Conservation (phyloP, 2,888 invertebrate species). For the Apotomis turbidana region DNA sequence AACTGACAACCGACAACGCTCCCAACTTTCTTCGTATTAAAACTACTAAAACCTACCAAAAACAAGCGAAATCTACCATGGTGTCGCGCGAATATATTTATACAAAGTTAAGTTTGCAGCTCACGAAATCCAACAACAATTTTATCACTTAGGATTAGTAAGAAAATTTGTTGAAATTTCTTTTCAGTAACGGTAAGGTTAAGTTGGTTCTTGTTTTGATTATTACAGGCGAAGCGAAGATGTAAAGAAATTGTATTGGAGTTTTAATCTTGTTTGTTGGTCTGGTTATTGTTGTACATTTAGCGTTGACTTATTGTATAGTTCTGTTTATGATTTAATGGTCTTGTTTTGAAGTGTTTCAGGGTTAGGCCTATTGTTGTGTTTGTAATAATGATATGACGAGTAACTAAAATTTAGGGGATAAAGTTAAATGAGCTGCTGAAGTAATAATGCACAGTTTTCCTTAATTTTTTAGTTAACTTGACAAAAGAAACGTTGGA, state of each 20-base stretch:
- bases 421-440: no score
- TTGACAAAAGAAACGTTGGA: no score
- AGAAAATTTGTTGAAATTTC: neutral
- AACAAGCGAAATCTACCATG: slow-evolving; percentile 29
- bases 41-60: slow-evolving; percentile 40
- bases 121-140: neutral
- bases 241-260: slow-evolving; percentile 51
- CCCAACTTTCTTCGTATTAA: slow-evolving; percentile 35
- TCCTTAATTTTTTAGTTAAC: no score
- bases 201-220: slow-evolving; percentile 32
- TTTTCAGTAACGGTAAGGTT: neutral
- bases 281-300: slow-evolving; percentile 58
- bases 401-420: neutral
- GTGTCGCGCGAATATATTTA: slow-evolving; percentile 16
- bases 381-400: slow-evolving; percentile 45
- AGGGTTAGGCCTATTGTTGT: slow-evolving; percentile 26
- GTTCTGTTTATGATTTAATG: slow-evolving; percentile 70
- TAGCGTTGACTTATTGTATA: slow-evolving; percentile 74
- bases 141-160: neutral
- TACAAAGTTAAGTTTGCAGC: slow-evolving; percentile 17
- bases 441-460: neutral
- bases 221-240: slow-evolving; percentile 48
- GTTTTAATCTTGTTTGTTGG: slow-evolving; percentile 59
- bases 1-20: slow-evolving; percentile 15
- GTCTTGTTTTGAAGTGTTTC: slow-evolving; percentile 49